A percentile compares a stretch with the other conserved stretches of the same genome.
Conservation (phyloP, 1,140 invertebrate species). For the Aphidius ervi region DNA sequence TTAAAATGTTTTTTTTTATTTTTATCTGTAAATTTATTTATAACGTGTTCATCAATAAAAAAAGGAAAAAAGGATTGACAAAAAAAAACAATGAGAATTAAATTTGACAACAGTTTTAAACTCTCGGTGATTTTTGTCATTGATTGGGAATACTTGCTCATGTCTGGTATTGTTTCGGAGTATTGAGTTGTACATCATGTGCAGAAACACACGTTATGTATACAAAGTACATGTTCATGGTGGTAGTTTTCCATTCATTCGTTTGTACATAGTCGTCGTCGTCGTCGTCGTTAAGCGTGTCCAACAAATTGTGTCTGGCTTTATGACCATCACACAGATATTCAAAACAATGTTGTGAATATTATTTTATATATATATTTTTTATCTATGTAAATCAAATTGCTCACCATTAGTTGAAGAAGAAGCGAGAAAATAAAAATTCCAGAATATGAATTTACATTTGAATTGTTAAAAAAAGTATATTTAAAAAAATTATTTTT, state of each 20-base stretch:
- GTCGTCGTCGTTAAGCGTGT: constrained; percentile 4
- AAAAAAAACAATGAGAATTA: background rate
- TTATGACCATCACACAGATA: no score
- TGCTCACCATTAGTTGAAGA: no score
- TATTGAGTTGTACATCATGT: background rate
- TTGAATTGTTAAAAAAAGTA: background rate
- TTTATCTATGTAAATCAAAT: no score
- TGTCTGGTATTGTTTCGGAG: constrained; percentile 23
- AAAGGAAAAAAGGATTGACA: background rate
- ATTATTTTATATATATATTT: no score
- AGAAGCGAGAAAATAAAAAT: no score
- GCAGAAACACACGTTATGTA: no score
- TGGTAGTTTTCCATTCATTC: background rate
- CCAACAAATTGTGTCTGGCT: no score
- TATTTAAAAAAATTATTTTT: background rate
- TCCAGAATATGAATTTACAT: no score
- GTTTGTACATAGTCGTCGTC: constrained; percentile 16
- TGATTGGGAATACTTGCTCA: constrained; percentile 26
- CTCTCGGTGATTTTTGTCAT: constrained; percentile 5
- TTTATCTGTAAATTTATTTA: background rate
- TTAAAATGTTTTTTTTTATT: no score
- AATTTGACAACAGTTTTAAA: constrained; percentile 8
- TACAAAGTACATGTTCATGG: background rate
- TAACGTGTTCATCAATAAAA: background rate
- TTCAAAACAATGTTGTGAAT: no score